Evolutionary conservation across 2,113 vertebrate species (phyloP), one percentile per base, ranked within the genome.

Genomic region (Grallaria varia): DNA sequence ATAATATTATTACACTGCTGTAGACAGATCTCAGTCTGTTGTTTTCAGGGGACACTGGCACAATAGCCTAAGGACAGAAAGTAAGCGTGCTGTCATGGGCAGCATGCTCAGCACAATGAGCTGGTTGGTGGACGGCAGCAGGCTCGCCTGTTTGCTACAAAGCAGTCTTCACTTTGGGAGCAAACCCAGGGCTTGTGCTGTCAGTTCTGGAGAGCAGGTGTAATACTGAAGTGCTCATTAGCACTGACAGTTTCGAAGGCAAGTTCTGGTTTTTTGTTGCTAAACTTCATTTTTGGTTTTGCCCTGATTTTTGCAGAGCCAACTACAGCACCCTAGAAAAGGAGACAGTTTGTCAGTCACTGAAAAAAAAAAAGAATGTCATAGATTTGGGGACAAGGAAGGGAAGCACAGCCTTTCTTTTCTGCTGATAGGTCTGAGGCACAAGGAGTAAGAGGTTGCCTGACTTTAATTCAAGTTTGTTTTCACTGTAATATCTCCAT

Each of bases 31-130:
- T 86, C 68, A 47, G 79, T 30, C 76, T 2, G 31, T 91, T 91
- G 93, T 92, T 90, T 94, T 89, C 85, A 89, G 84, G 95, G 84
- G 88, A 58, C 76, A 40, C 85, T 93, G 77, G 90, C 79, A 93
- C 80, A 94, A 92, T 82, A 95, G 96, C 95, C 96, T 84, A 92
- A 95, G 95, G 95, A 86, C 83, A 92, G 92, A 96, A 86, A 72
- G 79, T 60, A 73, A 94, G 68, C 68, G 69, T 93, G 92, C 95
- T 95, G 66, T 79, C 88, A 84, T 47, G 93, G 93, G 88, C 96
- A 93, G 60, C 75, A 69, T 89, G 84, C 90, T 92, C 37, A 9
- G 59, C 93, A 97, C 92, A 94, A 92, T 78, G 88, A 93, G 85
- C 87, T 7, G 71, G 66, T 88, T 79, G 91, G 95, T 6, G 22